These are phyloP conservation scores for Nasonovia ribisnigri DNA, from an alignment of 2,888 invertebrate species.

Conservation along the genomic window DNA sequence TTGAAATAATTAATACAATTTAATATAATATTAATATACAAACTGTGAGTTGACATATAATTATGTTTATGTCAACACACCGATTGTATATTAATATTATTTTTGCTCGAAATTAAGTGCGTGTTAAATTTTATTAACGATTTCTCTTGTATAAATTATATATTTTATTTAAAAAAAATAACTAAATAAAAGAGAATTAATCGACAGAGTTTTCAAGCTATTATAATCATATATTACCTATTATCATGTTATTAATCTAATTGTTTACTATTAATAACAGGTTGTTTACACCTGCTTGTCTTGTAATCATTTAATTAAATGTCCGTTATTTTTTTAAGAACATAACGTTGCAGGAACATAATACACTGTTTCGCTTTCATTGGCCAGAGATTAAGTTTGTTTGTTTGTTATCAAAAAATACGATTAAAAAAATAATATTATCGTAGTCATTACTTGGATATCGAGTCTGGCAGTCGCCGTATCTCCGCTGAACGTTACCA, in stretches of 20 bases:
- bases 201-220: not conserved
- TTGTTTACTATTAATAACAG: not conserved
- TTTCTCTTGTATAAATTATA: not conserved
- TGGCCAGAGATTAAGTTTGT: not conserved
- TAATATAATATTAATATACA: not conserved
- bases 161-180: not conserved
- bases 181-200: not conserved
- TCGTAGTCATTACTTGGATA: constrained; percentile 73
- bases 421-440: not conserved
- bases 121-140: not conserved
- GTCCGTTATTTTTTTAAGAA: not conserved
- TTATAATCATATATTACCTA: not conserved
- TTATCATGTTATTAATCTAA: not conserved
- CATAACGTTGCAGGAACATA: not conserved
- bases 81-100: not conserved
- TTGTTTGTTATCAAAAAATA: not conserved
- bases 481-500: constrained; percentile 87
- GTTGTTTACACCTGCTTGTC: not conserved
- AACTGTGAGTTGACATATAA: not conserved
- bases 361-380: not conserved
- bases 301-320: not conserved
- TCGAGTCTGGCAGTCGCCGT: constrained; percentile 84
- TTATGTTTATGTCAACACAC: not conserved
- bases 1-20: constrained; percentile 22
- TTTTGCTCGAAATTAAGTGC: not conserved